A percentile compares a stretch with the other conserved stretches of the same genome.
These are phyloP conservation scores for Hypotaenidia philippensis DNA, from an alignment of 2,797 vertebrate species.

Conservation along the genomic window DNA sequence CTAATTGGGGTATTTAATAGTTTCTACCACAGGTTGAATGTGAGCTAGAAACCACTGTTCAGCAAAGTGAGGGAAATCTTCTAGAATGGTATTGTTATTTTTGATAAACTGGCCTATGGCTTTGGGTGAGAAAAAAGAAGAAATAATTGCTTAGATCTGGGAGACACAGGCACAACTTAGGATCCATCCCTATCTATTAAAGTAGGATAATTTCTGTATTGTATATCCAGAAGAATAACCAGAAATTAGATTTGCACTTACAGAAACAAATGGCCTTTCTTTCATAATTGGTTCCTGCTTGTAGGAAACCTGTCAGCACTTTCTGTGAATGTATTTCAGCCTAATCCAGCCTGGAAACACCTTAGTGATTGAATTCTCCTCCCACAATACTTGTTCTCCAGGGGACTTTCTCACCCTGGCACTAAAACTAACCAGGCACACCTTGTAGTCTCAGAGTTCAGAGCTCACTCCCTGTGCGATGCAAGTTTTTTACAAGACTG, in stretches of 20 bases:
- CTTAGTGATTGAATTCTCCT: neutral
- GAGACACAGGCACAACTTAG: neutral
- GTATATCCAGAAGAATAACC: neutral
- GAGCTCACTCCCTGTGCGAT: neutral
- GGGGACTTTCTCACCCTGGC: neutral
- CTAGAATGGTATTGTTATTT: neutral
- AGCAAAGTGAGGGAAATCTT: slow-evolving; percentile 26
- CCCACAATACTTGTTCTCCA: neutral
- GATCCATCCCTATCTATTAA: neutral
- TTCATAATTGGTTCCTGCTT: slow-evolving; percentile 7
- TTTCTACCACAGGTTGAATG: neutral
- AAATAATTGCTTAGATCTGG: neutral
- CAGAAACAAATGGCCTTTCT: slow-evolving; percentile 21
- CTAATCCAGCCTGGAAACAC: slow-evolving; percentile 28
- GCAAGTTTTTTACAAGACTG: neutral
- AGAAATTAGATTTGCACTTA: slow-evolving; percentile 35
- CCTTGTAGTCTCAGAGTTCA: neutral
- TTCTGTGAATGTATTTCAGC: slow-evolving; percentile 9
- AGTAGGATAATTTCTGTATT: neutral
- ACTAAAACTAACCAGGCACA: neutral
- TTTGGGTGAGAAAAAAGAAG: neutral
- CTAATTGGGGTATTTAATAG: neutral
- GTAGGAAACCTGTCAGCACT: slow-evolving; percentile 16
- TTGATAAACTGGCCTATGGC: neutral
- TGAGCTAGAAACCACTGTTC: neutral